Percentiles rank a stretch among this genome's conserved stretches.
Conservation (phyloP, 2,113 vertebrate species). For the Mirza zaza region DNA sequence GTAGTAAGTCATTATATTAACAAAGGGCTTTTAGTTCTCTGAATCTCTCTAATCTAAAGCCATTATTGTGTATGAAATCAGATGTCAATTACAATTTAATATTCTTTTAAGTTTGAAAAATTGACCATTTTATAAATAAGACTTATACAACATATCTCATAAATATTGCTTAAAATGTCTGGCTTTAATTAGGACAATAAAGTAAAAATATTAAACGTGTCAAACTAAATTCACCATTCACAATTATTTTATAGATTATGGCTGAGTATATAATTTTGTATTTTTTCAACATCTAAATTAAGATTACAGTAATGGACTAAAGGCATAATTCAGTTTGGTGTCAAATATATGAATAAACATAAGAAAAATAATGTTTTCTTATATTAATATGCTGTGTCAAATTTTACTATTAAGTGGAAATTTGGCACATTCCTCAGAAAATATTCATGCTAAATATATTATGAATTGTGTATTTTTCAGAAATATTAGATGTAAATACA, state of each 20-base stretch:
- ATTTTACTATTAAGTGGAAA: neutral
- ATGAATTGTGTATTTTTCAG: neutral
- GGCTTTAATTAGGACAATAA: neutral
- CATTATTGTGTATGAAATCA: neutral
- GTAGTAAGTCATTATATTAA: neutral
- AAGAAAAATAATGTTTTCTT: neutral
- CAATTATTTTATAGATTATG: neutral
- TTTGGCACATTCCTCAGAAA: neutral
- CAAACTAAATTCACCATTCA: neutral
- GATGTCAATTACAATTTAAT: neutral
- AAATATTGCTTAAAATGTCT: slow-evolving; percentile 15
- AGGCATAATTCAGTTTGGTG: neutral
- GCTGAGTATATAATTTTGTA: neutral
- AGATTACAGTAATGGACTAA: neutral
- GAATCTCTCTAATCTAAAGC: neutral
- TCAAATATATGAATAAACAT: neutral
- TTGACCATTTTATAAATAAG: neutral
- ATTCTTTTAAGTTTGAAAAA: neutral
- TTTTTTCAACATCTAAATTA: slow-evolving; percentile 9
- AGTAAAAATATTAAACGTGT: neutral
- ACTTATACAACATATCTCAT: neutral
- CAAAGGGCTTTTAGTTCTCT: neutral
- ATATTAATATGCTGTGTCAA: neutral
- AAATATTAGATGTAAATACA: neutral
- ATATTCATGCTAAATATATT: neutral